Conservation (phyloP, 2,113 vertebrate genomes). For the Trochalopteron elliotii region DNA sequence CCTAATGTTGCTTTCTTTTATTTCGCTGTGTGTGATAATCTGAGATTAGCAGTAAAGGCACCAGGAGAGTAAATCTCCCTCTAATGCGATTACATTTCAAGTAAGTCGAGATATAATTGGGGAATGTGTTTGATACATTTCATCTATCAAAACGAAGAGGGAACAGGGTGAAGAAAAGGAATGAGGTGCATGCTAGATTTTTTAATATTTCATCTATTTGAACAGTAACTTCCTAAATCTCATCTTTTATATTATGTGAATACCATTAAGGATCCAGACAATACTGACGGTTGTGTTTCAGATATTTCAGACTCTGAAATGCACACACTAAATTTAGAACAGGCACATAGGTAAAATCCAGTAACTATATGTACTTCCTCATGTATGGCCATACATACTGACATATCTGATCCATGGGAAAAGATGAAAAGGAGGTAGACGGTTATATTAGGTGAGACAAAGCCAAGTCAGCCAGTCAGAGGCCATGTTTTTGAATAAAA, state of each 20-base stretch:
- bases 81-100: neutral
- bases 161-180: neutral
- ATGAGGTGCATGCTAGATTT: neutral
- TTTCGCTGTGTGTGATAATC: neutral
- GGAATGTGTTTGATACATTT: neutral
- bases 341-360: neutral
- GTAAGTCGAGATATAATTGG: neutral
- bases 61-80: neutral
- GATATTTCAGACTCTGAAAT: neutral
- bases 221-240: neutral
- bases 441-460: neutral
- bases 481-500: neutral
- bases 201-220: neutral
- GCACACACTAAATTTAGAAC: neutral
- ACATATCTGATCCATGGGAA: neutral
- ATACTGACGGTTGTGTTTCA: neutral
- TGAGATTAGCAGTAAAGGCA: neutral
- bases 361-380: neutral
- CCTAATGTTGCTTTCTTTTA: neutral
- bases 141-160: neutral
- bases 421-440: neutral
- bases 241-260: neutral
- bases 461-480: neutral
- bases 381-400: neutral
- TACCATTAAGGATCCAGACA: neutral